Conservation (phyloP, 2,113 vertebrate species). For the Lanius ludovicianus region DNA sequence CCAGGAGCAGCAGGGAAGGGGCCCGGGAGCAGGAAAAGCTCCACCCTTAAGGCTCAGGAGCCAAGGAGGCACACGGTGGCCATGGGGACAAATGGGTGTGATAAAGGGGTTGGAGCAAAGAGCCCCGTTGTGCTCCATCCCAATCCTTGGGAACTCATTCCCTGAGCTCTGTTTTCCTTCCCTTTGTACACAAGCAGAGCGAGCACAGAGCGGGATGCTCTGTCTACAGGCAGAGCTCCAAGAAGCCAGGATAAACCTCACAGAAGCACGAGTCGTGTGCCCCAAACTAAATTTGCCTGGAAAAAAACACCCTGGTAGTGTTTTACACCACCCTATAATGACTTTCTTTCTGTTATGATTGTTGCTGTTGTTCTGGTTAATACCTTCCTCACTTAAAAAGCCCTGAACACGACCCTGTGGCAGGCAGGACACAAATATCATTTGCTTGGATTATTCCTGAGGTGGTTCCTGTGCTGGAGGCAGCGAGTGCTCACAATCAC, state of each 20-base stretch:
- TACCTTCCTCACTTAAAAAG: neutral
- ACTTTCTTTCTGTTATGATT: constrained; percentile 7
- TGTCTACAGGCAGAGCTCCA: neutral
- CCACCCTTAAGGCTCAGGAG: neutral
- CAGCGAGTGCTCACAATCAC: constrained; percentile 4
- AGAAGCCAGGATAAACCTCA: neutral
- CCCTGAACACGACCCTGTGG: neutral
- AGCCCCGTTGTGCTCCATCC: fast-evolving
- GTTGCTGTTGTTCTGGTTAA: constrained; percentile 31
- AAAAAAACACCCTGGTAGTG: neutral
- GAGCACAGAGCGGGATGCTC: neutral
- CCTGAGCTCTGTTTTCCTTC: neutral
- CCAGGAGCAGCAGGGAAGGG: neutral
- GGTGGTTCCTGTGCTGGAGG: constrained; percentile 41
- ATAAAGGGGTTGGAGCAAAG: neutral
- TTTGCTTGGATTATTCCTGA: constrained; percentile 33
- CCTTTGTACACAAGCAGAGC: neutral
- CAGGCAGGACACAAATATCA: neutral
- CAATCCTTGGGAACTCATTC: neutral
- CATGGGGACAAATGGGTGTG: neutral
- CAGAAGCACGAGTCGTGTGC: neutral
- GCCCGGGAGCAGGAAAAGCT: neutral
- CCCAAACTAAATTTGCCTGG: neutral
- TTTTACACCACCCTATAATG: constrained; percentile 21
- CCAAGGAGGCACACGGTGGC: neutral